Conservation (phyloP, 2,797 vertebrate species). For the Meriones psammophilus region DNA sequence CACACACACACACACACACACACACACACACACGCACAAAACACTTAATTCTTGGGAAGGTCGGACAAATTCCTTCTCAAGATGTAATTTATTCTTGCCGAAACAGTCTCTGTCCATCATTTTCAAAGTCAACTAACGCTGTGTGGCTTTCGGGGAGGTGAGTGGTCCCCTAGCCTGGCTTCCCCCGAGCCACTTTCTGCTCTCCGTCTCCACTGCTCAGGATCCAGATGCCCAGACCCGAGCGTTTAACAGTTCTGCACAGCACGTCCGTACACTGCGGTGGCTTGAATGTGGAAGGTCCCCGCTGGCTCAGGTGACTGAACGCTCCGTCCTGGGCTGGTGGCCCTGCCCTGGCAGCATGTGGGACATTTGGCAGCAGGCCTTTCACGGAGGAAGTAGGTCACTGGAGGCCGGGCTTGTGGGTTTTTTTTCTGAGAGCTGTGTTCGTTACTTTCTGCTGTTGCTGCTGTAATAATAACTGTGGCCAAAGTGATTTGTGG, state of each 20-base stretch:
- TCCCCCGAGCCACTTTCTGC: not conserved
- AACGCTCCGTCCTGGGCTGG: not conserved
- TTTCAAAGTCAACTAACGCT: conserved; percentile 25
- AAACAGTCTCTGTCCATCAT: not conserved
- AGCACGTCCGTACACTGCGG: not conserved
- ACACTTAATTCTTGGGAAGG: conserved; percentile 36
- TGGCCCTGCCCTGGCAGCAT: not conserved
- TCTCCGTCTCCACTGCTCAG: not conserved
- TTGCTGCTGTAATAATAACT: not conserved
- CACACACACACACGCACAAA: not conserved
- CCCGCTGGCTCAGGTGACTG: not conserved
- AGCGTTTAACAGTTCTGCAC: not conserved
- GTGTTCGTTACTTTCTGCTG: not conserved
- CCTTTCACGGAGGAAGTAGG: not conserved
- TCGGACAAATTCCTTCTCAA: conserved; percentile 27
- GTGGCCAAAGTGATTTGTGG: not conserved
- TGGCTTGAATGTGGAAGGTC: not conserved
- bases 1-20: not conserved
- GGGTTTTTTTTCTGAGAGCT: not conserved
- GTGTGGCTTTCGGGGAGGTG: not conserved
- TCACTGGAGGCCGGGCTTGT: not conserved
- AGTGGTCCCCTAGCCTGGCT: not conserved
- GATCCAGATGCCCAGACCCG: not conserved
- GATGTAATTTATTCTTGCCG: conserved; percentile 36
- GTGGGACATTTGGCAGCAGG: not conserved